Evolutionary conservation across 2,888 invertebrate species (phyloP), one percentile per base, ranked within the genome.

Genomic region (Dicyrtomina minuta): DNA sequence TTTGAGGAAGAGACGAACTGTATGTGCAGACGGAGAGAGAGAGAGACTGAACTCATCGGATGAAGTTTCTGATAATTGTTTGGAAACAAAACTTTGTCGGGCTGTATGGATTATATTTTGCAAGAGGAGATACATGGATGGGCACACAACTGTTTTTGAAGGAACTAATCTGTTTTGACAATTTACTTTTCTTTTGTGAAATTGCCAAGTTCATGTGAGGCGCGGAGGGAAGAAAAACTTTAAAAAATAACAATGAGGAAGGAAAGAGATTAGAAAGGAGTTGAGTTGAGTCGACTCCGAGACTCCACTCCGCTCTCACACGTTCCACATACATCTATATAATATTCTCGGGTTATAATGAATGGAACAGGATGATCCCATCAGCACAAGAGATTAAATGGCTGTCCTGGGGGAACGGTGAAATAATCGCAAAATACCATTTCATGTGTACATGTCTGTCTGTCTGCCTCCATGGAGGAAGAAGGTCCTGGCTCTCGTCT

Each of bases 341-440:
- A 41, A 41, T 10, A 6, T 56, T 44, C 46, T 49, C 46, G 49
- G 24, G 51, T 66, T 72, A 71, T 74, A 72, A 73, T 71, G 71
- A 74, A 73, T 64, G 66, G 58, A 65, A 67, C 67, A 67, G 74
- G 74, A 74, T 74, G 71, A 74, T 74, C 71, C 74, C 72, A 74
- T 73, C 70, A 74, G 72, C 70, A 73, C 71, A 71, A 67, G 70
- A 77, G 77, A 77, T 77, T 77, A 77, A 75, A 77, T 76, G 76
- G 74, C 72, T 75, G 74, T 76, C 77, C 77, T 74, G 72, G 74
- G 76, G 77, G 76, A 76, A 77, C 74, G 74, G 74, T 75, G 76
- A 75, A 77, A 77, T 75, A 76, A 77, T 76, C 77, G 75, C 77
- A 76, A 77, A 76, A 76, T 76, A 75, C 74, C 75, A 77, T 75